Percentiles rank a stretch among this genome's conserved stretches.
Conservation (phyloP, 2,113 vertebrate genomes). For the Guaruba guarouba region DNA sequence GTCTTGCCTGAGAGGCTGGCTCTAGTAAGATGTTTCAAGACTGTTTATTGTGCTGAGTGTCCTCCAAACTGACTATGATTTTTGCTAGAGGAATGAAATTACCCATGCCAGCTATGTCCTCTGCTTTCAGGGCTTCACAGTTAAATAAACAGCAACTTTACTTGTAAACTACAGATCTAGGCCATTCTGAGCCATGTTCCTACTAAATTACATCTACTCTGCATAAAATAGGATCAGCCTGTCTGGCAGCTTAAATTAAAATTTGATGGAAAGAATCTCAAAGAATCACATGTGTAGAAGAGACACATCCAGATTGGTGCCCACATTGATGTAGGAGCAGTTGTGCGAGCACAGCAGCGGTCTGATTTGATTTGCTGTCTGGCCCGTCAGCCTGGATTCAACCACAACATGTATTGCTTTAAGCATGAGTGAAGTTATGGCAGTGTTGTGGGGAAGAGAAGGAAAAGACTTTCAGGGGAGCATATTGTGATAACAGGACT, state of each 20-base stretch:
- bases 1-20: not conserved
- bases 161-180: not conserved
- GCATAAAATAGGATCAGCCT: not conserved
- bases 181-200: not conserved
- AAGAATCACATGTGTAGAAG: not conserved
- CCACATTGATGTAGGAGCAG: not conserved
- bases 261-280: not conserved
- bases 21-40: not conserved
- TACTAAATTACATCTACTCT: not conserved
- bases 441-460: not conserved
- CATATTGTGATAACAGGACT: not conserved
- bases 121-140: not conserved
- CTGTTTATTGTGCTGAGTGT: not conserved
- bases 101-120: not conserved
- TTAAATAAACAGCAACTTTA: not conserved
- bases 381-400: not conserved
- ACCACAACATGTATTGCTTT: not conserved
- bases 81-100: not conserved
- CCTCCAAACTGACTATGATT: not conserved
- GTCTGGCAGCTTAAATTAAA: not conserved
- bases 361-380: not conserved
- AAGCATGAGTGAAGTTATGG: not conserved
- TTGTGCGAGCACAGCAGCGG: not conserved
- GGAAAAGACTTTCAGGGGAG: not conserved
- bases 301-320: not conserved